Evolutionary conservation across 64 coral and sea anemone species (phyloP).

Genomic region (Pocillopora damicornis): DNA sequence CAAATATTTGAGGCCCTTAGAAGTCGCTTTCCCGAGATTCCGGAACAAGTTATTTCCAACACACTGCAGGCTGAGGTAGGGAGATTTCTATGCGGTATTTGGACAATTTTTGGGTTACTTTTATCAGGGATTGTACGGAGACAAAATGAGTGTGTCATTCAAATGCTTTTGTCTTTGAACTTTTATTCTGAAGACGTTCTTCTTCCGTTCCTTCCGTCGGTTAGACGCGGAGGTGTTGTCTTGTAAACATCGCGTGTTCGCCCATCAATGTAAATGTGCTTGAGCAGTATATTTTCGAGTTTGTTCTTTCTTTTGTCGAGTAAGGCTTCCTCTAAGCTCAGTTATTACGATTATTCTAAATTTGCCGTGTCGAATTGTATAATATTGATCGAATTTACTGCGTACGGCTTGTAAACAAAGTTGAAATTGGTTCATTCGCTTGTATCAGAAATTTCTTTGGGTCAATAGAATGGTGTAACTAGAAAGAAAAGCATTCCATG

Average conservation of each 20-base stretch:
- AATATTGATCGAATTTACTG: neutral
- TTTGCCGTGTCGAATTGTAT: neutral
- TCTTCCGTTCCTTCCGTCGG: slow-evolving; percentile 3
- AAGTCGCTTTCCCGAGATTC: slow-evolving; percentile 41
- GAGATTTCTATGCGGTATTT: neutral
- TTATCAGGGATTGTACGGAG: neutral
- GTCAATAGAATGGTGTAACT: neutral
- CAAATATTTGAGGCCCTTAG: slow-evolving; percentile 32
- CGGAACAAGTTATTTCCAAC: slow-evolving; percentile 40
- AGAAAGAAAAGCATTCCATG: neutral
- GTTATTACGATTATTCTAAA: neutral
- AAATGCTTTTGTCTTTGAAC: neutral
- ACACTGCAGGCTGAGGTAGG: slow-evolving; percentile 29
- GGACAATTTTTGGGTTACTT: neutral
- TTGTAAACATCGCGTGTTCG: slow-evolving; percentile 15
- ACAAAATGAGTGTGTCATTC: neutral
- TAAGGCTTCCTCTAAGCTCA: neutral
- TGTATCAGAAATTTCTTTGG: neutral
- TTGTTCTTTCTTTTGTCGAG: neutral
- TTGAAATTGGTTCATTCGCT: neutral
- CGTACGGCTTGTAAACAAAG: neutral
- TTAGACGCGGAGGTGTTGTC: slow-evolving; percentile 21
- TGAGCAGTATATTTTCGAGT: neutral
- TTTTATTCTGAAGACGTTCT: neutral
- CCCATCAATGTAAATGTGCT: neutral